phyloP scores from a whole-genome alignment of 1,140 invertebrate genomes.

The Ladona fulva region DNA sequence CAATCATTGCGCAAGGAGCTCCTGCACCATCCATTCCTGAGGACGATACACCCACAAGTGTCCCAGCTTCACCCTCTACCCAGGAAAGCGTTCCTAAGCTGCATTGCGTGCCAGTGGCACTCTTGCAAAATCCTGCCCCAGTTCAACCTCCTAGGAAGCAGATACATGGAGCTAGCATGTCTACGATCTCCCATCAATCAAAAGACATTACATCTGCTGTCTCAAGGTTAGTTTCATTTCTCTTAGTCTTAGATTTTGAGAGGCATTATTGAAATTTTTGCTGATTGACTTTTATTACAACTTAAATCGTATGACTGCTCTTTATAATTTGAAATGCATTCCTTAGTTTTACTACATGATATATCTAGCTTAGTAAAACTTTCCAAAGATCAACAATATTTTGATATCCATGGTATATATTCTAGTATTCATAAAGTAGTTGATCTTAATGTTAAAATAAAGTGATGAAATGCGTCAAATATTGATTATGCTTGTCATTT shows the following conservation, averaged over 20 bases:
- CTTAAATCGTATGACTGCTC: no score
- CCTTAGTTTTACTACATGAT: no score
- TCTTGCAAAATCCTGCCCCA: background rate
- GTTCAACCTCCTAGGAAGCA: background rate
- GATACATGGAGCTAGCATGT: background rate
- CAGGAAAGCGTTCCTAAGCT: background rate
- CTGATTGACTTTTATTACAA: no score
- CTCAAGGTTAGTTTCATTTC: background rate
- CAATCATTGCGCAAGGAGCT: slow-evolving; percentile 22
- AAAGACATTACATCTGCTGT: background rate
- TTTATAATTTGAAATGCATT: no score
- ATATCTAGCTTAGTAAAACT: no score
- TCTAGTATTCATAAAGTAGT: no score
- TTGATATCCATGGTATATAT: no score
- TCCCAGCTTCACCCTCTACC: background rate
- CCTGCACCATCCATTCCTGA: background rate
- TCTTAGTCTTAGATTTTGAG: background rate
- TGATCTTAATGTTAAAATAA: no score
- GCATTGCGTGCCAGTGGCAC: background rate
- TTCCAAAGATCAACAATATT: no score
- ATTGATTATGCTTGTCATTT: no score
- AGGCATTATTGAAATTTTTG: no score
- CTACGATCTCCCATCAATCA: background rate
- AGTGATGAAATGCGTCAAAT: no score
- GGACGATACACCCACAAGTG: background rate